These are phyloP conservation scores for Pygoscelis antarcticus DNA, from an alignment of 2,113 vertebrate genomes.

Conservation along the genomic window DNA sequence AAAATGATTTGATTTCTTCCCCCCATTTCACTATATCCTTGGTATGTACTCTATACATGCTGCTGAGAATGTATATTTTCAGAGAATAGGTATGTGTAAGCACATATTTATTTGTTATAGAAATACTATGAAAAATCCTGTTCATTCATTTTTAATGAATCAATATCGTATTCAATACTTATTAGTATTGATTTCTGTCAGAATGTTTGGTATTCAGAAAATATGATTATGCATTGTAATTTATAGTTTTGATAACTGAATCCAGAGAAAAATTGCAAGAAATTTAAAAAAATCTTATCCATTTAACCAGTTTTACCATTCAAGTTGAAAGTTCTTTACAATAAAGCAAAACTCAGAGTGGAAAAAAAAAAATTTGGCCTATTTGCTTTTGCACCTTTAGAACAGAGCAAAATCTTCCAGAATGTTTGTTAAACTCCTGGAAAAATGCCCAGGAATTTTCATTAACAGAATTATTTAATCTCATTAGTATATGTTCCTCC, in stretches of 20 bases:
- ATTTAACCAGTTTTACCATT: neutral
- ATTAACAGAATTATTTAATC: neutral
- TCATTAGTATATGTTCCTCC: neutral
- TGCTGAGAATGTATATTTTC: neutral
- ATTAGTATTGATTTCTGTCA: neutral
- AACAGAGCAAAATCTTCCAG: neutral
- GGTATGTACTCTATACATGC: neutral
- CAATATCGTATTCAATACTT: neutral
- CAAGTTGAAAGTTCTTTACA: neutral
- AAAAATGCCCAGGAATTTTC: neutral
- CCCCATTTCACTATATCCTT: neutral
- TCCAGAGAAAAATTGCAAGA: neutral
- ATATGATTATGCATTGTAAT: neutral
- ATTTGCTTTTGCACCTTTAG: neutral
- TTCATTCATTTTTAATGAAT: neutral
- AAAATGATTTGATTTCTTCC: neutral
- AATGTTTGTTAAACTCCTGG: neutral
- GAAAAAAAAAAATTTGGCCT: fast-evolving
- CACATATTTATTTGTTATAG: neutral
- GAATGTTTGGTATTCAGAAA: neutral
- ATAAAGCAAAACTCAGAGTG: neutral
- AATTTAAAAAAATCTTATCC: neutral
- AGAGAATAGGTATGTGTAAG: neutral
- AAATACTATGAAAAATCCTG: neutral
- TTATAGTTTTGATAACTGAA: neutral